Conservation (phyloP, 2,888 invertebrate genomes). For the Calliscelio sp. region DNA sequence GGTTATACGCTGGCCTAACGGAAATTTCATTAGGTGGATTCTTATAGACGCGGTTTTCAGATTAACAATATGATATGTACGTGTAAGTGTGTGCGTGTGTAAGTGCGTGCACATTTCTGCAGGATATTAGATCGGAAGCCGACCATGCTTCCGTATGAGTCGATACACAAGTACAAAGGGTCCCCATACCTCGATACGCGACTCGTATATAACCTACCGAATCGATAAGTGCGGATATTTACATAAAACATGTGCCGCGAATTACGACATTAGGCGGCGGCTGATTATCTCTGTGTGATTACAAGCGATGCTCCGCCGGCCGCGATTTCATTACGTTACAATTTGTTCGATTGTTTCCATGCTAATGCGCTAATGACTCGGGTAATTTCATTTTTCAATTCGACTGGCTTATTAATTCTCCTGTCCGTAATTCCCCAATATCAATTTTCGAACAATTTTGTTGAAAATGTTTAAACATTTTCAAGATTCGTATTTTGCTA, state of each 20-base stretch:
- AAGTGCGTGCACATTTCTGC: conserved; percentile 64
- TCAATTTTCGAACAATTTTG: too few relatives aligned
- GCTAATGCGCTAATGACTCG: conserved; percentile 28
- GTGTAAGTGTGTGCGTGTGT: conserved; percentile 70
- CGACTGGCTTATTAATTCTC: not conserved
- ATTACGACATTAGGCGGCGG: conserved; percentile 56
- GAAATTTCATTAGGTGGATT: conserved; percentile 85
- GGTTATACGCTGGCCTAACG: conserved; percentile 76
- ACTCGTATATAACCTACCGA: conserved; percentile 50
- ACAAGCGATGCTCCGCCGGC: not conserved
- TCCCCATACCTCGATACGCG: conserved; percentile 45
- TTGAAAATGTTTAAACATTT: too few relatives aligned
- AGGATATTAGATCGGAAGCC: conserved; percentile 75
- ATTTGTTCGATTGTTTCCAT: conserved; percentile 58
- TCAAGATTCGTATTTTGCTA: too few relatives aligned
- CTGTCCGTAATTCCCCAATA: not conserved
- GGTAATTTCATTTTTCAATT: conserved; percentile 23
- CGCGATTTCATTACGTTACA: conserved; percentile 48
- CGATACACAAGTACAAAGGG: conserved; percentile 72
- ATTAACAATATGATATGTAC: conserved; percentile 84
- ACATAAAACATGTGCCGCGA: conserved; percentile 67
- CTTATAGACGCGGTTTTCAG: conserved; percentile 84
- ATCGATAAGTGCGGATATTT: conserved; percentile 72
- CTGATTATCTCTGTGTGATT: conserved; percentile 51
- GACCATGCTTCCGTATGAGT: conserved; percentile 69